Conservation (phyloP, 2,888 invertebrate species). For the Melanargia galathea region DNA sequence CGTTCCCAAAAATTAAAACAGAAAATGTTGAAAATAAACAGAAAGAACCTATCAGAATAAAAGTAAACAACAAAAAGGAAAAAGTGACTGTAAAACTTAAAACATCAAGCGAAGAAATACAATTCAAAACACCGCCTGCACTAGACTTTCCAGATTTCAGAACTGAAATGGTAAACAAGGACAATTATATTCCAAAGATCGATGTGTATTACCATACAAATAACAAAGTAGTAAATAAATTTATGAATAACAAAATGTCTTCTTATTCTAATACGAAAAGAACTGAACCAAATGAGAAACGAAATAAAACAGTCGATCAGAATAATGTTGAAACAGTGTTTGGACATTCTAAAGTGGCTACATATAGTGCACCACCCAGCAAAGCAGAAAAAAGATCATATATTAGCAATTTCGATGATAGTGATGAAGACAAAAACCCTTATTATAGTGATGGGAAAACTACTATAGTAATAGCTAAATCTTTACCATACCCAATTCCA, state of each 20-base stretch:
- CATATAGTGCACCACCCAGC: constrained; percentile 48
- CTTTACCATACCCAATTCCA: constrained; percentile 7
- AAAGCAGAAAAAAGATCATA: background rate
- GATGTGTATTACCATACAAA: constrained; percentile 17
- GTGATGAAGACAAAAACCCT: background rate
- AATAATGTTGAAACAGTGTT: constrained; percentile 58
- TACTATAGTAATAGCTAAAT: constrained; percentile 8
- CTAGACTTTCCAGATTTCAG: constrained; percentile 61
- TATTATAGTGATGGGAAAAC: background rate
- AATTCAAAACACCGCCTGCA: constrained; percentile 54
- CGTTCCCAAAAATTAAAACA: background rate
- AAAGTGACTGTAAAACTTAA: constrained; percentile 22
- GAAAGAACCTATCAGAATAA: background rate
- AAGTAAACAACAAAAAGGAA: constrained; percentile 2
- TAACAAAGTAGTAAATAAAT: constrained; percentile 17
- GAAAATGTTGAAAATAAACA: background rate
- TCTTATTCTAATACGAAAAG: constrained; percentile 28
- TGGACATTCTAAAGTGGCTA: constrained; percentile 65
- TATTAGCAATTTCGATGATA: background rate
- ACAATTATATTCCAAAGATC: constrained; percentile 11
- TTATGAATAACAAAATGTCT: constrained; percentile 20
- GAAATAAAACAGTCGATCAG: constrained; percentile 23
- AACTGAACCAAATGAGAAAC: constrained; percentile 27
- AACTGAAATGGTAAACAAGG: constrained; percentile 56
- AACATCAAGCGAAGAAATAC: constrained; percentile 40